Evolutionary conservation across 2,797 vertebrate genomes (phyloP).

Genomic region (Phalloptychus januarius): DNA sequence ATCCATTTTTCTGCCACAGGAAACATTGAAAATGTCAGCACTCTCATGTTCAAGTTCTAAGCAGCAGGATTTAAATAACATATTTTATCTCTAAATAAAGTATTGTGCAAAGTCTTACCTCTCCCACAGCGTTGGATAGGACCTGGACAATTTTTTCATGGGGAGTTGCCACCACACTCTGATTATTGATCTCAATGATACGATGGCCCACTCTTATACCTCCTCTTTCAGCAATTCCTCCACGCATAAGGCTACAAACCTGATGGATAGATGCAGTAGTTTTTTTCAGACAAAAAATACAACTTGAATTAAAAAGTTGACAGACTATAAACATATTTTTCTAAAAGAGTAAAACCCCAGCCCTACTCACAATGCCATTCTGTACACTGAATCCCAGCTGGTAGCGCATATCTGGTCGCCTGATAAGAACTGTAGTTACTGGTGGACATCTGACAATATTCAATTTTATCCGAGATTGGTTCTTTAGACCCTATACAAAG

Average conservation of each 20-base stretch:
- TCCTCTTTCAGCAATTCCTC: conserved; percentile 95
- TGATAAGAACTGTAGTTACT: conserved; percentile 95
- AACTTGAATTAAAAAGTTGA: neutral
- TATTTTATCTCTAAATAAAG: neutral
- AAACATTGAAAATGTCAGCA: neutral
- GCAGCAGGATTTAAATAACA: neutral
- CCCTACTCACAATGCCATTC: conserved; percentile 92
- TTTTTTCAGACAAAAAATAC: neutral
- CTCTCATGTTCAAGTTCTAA: neutral
- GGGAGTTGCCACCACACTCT: conserved; percentile 95
- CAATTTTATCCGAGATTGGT: conserved; percentile 90
- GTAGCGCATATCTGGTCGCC: conserved; percentile 93
- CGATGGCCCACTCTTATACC: conserved; percentile 97
- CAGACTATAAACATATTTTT: neutral
- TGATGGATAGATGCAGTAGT: conserved; percentile 49
- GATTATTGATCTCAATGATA: conserved; percentile 96
- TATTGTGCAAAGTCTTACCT: conserved; percentile 79
- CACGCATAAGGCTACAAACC: conserved; percentile 99
- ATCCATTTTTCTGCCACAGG: neutral
- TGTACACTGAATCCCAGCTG: conserved; percentile 98
- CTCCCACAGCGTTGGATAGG: conserved; percentile 94
- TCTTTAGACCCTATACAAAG: conserved; percentile 88
- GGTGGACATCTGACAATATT: conserved; percentile 97
- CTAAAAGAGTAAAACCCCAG: neutral
- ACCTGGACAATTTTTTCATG: conserved; percentile 98